Base-by-base conservation (phyloP, 2,797 vertebrate genomes). In the Gouania willdenowi region DNA sequence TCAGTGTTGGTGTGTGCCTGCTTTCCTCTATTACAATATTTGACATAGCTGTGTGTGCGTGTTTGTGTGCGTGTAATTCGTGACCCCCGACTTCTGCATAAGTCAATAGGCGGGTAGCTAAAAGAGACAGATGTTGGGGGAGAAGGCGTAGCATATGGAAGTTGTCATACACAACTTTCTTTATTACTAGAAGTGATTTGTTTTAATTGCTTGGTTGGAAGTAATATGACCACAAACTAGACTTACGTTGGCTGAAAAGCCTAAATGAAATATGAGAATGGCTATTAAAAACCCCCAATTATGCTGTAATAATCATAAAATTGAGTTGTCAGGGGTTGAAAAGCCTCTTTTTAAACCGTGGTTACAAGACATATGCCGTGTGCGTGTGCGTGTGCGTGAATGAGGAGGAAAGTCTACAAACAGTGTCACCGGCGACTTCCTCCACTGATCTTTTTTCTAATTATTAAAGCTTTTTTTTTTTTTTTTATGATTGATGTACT, bases 201-300 rank as follows among this genome's bases (percentile, higher is more conserved):
- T 75, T 78, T 66, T 80, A 84, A 86, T 85, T 79, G 76, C 53
- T 66, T 75, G 66, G 75, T 78, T 82, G 73, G 71, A 75, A 48
- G 73, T 79, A 80, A 83, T 71, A 59, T 51, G 53, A 65, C 64
- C 63, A 66, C 68, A 68, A 78, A 79, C 56, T 44, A 20, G 53
- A 43, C 55, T 59, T 50, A 48, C 29, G 65, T 43, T 43, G 35
- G 52, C 46, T 38, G 19, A 43, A 29, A 71, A 72, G 46, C 26
- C 25, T 25, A 65, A 67, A 77, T 71, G 73, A 82, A 80, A 83
- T 59, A 68, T 66, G 66, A 84, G 69, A 72, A 66, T 60, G 60
- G 38, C 41, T 77, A 71, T 77, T 80, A 75, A 75, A 63, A 47
- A 46, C 44, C n/a, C 12, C 21, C 34, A 10, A 76, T 76, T 59